Evolutionary conservation across 1,140 invertebrate species (phyloP), one percentile per base, ranked within the genome.

Genomic region (Wasmannia auropunctata): DNA sequence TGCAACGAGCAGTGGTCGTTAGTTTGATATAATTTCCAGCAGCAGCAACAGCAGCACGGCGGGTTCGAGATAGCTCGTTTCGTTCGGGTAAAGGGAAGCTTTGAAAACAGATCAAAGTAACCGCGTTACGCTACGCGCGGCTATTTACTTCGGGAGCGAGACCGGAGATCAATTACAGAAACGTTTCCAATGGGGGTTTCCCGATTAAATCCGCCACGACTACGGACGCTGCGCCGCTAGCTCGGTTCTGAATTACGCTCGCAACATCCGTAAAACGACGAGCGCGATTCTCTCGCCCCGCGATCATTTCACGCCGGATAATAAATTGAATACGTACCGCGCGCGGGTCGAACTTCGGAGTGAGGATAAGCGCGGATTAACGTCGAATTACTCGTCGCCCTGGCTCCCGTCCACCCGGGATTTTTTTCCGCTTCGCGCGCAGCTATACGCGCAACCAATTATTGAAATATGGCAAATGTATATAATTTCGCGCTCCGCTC

Each of bases 61-160:
- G 28, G n/a, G 74, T 37, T 51, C 62, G 19, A 43, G 49, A 56
- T 81, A 72, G 37, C 51, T 62, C 65, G 65, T 83, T 58, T 51
- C 51, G 14, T 72, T 19, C 37, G 79, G 19, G 28, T 37, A 67
- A 72, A 83, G 67, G 65, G 51, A 69, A 80, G 63, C 79, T 83
- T 83, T 83, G 79, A 83, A 83, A 83, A 83, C 79, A 83, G 79
- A 72, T 83, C 79, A 83, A 83, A 83, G 67, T 83, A 83, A 83
- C 67, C 65, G 51, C 67, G 51, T 70, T 72, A 83, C 49, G 72
- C 34, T 75, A 34, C 46, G n/a, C 76, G 43, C 19, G 46, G 63
- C 67, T 83, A 72, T 83, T 83, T 83, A 83, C 62, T 72, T 72
- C 77, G 34, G 51, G 62, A 80, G 77, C 79, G 67, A 72, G 65